Evolutionary conservation across 2,797 vertebrate genomes (phyloP), one percentile per base, ranked within the genome.

Genomic region (Acipenser ruthenus): DNA sequence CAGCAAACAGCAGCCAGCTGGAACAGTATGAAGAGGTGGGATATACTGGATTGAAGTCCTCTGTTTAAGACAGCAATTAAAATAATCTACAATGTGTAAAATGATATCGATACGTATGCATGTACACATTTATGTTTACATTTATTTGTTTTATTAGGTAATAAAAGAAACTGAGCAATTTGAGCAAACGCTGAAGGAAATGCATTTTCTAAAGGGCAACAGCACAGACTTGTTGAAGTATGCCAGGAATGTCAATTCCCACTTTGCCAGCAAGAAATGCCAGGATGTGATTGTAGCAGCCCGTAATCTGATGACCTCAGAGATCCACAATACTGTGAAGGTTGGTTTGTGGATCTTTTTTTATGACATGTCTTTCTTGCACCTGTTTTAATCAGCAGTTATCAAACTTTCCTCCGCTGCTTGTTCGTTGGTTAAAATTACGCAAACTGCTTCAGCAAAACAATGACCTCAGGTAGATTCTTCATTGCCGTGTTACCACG

Each of bases 231-330:
- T 99, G 66, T 83, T 98, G 66, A 93, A 92, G 65, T 99, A 98
- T 0, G 95, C 95, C 60, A 86, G 91, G n/a, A 93, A 98, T 0
- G 87, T 98, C 71, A 95, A 98, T 73, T 90, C 89, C 73, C 96
- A 98, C 73, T 99, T 98, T 70, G 95, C 95, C 75, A 96, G 91
- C 82, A 98, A 95, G 79, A 99, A 98, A 77, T 98, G 97, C 84
- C 94, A 93, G 69, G 95, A 98, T 8, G 95, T 98, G 61, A 94
- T 99, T 0, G 92, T 95, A 72, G 83, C 90, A 0, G 96, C 97
- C 0, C 92, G 97, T 64, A 94, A 85, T 68, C 86, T 99, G 67
- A 98, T 99, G 96, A 97, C 93, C 15, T 94, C 94, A 50, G 93
- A 97, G 80, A 97, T 99, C 82, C 97, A 99, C 83, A 92, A 96